These are phyloP conservation scores for Zaprionus camerounensis DNA, from an alignment of 1,140 invertebrate genomes.

Conservation along the genomic window DNA sequence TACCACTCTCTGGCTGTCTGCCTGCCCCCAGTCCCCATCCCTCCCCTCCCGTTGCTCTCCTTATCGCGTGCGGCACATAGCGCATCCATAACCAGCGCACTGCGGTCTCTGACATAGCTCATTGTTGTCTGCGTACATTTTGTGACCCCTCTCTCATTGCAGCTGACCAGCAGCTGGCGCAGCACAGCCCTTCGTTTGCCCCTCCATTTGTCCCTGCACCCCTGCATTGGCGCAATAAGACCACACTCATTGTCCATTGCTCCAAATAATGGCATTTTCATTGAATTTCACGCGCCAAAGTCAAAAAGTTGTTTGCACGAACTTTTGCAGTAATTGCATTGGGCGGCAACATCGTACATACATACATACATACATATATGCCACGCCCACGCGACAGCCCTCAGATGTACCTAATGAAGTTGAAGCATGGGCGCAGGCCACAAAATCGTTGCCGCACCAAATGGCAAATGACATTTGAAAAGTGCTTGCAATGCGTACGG, in stretches of 20 bases:
- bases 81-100: constrained; percentile 32
- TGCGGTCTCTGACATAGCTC: constrained; percentile 58
- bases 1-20: neutral
- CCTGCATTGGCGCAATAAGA: neutral
- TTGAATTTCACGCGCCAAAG: constrained; percentile 80
- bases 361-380: neutral
- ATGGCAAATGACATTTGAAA: constrained; percentile 80
- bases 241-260: constrained; percentile 55
- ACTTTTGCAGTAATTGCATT: constrained; percentile 78
- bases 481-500: constrained; percentile 76
- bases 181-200: neutral
- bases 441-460: constrained; percentile 60
- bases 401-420: constrained; percentile 62
- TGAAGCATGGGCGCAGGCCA: constrained; percentile 47
- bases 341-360: constrained; percentile 20
- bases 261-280: constrained; percentile 80
- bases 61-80: constrained; percentile 7
- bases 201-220: neutral
- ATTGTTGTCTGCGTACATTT: constrained; percentile 62
- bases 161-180: neutral
- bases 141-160: neutral
- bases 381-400: constrained; percentile 10
- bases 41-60: neutral
- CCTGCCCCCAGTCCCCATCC: neutral
- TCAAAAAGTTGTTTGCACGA: constrained; percentile 79